These are phyloP conservation scores for Caenorhabditis sp. DNA, from an alignment of 2,888 invertebrate genomes.

Conservation along the genomic window DNA sequence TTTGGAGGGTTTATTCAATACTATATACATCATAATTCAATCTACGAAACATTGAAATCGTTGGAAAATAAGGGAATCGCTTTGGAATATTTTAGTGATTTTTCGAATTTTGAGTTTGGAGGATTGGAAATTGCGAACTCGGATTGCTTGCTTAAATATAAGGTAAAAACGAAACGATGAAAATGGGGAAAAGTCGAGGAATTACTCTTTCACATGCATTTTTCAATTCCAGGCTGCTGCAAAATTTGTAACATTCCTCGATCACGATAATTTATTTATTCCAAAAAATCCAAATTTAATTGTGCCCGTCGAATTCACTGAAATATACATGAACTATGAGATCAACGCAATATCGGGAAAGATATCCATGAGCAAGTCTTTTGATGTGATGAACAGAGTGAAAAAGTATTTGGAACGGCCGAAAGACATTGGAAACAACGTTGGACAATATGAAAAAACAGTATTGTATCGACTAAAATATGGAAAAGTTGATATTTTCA, in stretches of 20 bases:
- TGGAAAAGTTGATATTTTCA: too few species aligned
- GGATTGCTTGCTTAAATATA: background rate
- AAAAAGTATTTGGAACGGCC: too few species aligned
- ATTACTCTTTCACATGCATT: too few species aligned
- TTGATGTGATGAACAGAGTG: too few species aligned
- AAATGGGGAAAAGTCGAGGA: too few species aligned
- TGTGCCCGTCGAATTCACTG: background rate
- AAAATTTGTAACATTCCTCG: background rate
- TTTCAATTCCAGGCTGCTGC: background rate
- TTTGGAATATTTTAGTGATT: background rate
- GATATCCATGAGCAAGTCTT: too few species aligned
- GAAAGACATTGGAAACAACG: too few species aligned
- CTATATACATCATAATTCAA: background rate
- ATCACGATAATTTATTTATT: background rate
- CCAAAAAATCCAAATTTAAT: background rate
- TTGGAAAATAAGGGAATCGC: background rate
- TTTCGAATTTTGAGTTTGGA: background rate
- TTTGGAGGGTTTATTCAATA: background rate
- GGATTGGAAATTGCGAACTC: background rate
- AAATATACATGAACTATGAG: background rate
- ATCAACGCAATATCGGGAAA: background rate
- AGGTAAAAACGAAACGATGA: background rate
- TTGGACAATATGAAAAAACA: too few species aligned
- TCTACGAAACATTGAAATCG: background rate
- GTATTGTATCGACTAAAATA: too few species aligned